Conservation (phyloP, 2,888 invertebrate genomes). For the Hydriomena furcata region DNA sequence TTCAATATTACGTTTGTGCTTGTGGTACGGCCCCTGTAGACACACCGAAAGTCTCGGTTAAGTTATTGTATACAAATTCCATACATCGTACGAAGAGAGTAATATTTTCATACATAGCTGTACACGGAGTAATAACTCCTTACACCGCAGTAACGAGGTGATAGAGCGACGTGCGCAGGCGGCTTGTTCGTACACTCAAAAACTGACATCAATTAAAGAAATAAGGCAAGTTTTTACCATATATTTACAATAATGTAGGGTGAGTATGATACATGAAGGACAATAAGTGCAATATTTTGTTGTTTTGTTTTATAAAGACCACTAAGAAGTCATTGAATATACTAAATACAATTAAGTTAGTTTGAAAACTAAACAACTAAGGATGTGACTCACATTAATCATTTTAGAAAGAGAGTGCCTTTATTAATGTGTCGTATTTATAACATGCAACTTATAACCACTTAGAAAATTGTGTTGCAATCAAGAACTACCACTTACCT, state of each 20-base stretch:
- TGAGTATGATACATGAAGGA: conserved; percentile 7
- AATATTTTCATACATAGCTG: conserved; percentile 19
- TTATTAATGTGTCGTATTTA: too few relatives aligned
- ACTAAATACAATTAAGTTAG: too few relatives aligned
- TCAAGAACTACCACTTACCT: too few relatives aligned
- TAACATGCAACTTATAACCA: too few relatives aligned
- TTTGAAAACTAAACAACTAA: too few relatives aligned
- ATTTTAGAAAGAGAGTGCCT: too few relatives aligned
- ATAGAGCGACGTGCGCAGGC: conserved; percentile 57
- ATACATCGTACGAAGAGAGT: conserved; percentile 53
- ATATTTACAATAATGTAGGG: conserved; percentile 25
- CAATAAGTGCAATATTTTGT: background rate
- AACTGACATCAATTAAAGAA: conserved; percentile 76
- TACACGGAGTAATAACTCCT: conserved; percentile 52
- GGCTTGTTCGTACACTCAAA: conserved; percentile 72
- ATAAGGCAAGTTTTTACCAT: conserved; percentile 50
- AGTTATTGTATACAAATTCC: conserved; percentile 76
- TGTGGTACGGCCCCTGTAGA: too few relatives aligned
- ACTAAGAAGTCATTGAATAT: too few relatives aligned
- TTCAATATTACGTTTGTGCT: too few relatives aligned
- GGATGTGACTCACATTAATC: too few relatives aligned
- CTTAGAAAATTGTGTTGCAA: too few relatives aligned
- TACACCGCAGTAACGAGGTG: conserved; percentile 64
- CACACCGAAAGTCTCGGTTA: conserved; percentile 19
- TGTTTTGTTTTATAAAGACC: too few relatives aligned